Evolutionary conservation across 2,888 invertebrate species (phyloP).

Genomic region (Bursaphelenchus okinawaensis): DNA sequence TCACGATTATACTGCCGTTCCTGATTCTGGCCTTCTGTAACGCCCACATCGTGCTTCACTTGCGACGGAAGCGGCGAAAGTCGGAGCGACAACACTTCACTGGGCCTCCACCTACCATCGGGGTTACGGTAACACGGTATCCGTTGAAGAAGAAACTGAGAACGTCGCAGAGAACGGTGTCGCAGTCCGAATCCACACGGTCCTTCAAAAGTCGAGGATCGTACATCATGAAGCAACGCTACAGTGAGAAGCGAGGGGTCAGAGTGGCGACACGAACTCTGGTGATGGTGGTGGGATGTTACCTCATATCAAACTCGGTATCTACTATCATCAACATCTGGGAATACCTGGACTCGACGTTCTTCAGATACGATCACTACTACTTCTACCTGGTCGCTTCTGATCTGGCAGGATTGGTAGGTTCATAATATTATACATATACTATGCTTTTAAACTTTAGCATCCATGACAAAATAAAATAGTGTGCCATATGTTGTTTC

Average conservation of each 20-base stretch:
- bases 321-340: constrained; percentile 34
- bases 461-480: no score
- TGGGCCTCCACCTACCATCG: background rate
- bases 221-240: constrained; percentile 8
- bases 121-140: background rate
- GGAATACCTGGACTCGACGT: constrained; percentile 36
- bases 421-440: background rate
- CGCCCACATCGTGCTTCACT: constrained; percentile 32
- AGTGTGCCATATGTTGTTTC: no score
- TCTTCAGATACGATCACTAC: constrained; percentile 37
- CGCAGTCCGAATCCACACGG: background rate
- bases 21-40: constrained; percentile 40
- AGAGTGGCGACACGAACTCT: constrained; percentile 44
- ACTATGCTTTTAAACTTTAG: constrained; percentile 10
- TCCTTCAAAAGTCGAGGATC: background rate
- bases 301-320: constrained; percentile 18
- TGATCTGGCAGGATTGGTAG: constrained; percentile 34
- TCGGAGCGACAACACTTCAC: background rate
- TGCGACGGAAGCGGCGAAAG: constrained; percentile 22
- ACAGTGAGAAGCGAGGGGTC: constrained; percentile 42
- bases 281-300: constrained; percentile 40
- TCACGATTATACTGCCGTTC: constrained; percentile 43
- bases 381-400: constrained; percentile 37
- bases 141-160: background rate
- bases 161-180: background rate